These are phyloP conservation scores for Agrochola lota DNA, from an alignment of 2,888 invertebrate genomes.

Conservation along the genomic window DNA sequence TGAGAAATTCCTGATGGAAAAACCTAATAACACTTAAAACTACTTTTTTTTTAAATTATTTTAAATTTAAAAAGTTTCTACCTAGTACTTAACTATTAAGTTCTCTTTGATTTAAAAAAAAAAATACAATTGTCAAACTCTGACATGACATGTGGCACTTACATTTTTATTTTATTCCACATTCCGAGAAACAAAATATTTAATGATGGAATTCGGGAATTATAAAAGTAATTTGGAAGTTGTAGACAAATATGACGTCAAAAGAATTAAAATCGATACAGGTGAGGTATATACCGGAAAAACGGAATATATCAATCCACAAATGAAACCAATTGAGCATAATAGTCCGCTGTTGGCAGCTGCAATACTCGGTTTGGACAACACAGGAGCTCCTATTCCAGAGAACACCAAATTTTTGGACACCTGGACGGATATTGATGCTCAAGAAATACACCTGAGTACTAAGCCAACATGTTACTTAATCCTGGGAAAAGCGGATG, in stretches of 20 bases:
- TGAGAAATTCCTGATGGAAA: too few species aligned
- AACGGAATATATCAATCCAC: slow-evolving; percentile 65
- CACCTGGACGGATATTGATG: slow-evolving; percentile 89
- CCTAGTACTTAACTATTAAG: neutral
- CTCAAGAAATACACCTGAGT: slow-evolving; percentile 86
- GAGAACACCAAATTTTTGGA: slow-evolving; percentile 70
- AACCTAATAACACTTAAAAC: too few species aligned
- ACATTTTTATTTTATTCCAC: slow-evolving; percentile 13
- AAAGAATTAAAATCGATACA: slow-evolving; percentile 70
- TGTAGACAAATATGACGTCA: slow-evolving; percentile 73
- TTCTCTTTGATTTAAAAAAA: slow-evolving; percentile 2
- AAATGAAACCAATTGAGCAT: slow-evolving; percentile 46
- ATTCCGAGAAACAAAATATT: neutral
- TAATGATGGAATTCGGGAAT: slow-evolving; percentile 49
- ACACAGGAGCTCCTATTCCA: slow-evolving; percentile 79
- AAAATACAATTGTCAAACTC: slow-evolving; percentile 2
- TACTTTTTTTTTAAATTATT: neutral
- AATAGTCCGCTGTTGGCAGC: slow-evolving; percentile 76
- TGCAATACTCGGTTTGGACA: slow-evolving; percentile 81
- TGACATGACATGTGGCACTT: slow-evolving; percentile 25
- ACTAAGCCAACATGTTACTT: slow-evolving; percentile 90
- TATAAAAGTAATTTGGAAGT: slow-evolving; percentile 74
- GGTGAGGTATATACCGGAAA: slow-evolving; percentile 72
- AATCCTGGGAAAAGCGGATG: slow-evolving; percentile 91
- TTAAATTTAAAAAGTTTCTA: slow-evolving; percentile 7